Conservation (phyloP, 2,888 invertebrate species). For the Tenthredo scrophulariae region DNA sequence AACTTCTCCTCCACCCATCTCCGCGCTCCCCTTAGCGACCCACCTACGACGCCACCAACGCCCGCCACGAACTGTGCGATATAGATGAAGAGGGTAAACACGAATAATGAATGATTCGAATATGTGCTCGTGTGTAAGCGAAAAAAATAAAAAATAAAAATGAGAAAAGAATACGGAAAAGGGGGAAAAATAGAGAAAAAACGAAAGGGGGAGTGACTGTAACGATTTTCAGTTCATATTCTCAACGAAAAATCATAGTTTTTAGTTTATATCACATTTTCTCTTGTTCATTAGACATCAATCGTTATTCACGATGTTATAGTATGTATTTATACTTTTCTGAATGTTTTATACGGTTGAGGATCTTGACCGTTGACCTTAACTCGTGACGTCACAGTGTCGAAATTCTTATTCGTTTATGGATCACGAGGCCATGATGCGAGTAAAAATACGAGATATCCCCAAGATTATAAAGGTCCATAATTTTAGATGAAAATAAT, state of each 20-base stretch:
- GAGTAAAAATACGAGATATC: not conserved
- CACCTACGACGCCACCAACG: constrained; percentile 29
- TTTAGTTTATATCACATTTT: not conserved
- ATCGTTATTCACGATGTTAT: not conserved
- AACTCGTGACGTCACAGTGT: constrained; percentile 29
- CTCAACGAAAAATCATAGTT: not conserved
- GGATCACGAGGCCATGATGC: not conserved
- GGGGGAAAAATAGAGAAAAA: not conserved
- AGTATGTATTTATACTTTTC: not conserved
- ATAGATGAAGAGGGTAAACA: constrained; percentile 42
- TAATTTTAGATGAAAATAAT: not conserved
- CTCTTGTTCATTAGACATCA: not conserved
- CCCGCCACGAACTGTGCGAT: constrained; percentile 39
- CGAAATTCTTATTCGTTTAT: not conserved
- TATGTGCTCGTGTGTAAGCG: not conserved
- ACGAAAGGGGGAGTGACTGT: not conserved
- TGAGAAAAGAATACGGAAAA: not conserved
- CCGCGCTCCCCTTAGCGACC: not conserved
- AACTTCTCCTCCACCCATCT: not conserved
- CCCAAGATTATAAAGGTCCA: not conserved
- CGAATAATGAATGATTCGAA: constrained; percentile 14
- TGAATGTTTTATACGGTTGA: not conserved
- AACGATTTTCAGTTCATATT: not conserved
- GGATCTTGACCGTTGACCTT: constrained; percentile 15
- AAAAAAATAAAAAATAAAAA: too few relatives aligned